These are phyloP conservation scores for Dysdera silvatica DNA, from an alignment of 1,140 invertebrate species.

Conservation along the genomic window DNA sequence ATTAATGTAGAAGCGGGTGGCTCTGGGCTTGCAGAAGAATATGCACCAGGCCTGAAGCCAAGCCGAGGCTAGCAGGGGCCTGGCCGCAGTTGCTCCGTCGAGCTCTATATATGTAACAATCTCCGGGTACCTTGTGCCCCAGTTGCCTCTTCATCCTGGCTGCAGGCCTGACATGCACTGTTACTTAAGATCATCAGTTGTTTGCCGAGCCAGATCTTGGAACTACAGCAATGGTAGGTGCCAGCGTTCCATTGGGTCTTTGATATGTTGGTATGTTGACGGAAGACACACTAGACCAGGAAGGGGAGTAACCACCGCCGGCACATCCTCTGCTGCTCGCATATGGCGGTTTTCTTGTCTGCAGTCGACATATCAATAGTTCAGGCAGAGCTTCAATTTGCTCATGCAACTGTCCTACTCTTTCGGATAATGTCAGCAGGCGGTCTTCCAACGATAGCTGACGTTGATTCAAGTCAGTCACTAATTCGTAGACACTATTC, in stretches of 20 bases:
- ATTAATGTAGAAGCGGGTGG: too few relatives aligned
- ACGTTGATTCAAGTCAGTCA: constrained; percentile 88
- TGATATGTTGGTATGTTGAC: constrained; percentile 22
- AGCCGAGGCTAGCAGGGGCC: too few relatives aligned
- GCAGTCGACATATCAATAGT: constrained; percentile 15
- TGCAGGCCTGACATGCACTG: too few relatives aligned
- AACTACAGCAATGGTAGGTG: constrained; percentile 19
- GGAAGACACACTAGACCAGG: constrained; percentile 25
- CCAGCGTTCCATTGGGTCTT: constrained; percentile 20
- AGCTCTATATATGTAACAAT: too few relatives aligned
- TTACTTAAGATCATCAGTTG: background rate
- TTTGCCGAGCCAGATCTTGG: constrained; percentile 22
- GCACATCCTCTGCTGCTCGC: constrained; percentile 4
- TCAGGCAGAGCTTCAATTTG: constrained; percentile 32
- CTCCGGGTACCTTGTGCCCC: too few relatives aligned
- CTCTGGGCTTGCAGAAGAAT: too few relatives aligned
- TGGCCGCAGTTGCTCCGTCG: too few relatives aligned
- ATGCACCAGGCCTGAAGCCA: too few relatives aligned
- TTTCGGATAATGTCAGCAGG: constrained; percentile 70
- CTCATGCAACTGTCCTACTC: constrained; percentile 27
- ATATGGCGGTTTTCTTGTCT: constrained; percentile 16
- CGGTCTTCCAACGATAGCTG: constrained; percentile 83
- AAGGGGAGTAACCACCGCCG: constrained; percentile 7
- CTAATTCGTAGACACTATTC: constrained; percentile 92
- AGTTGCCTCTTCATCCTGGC: too few relatives aligned